These are phyloP conservation scores for Lutraria rhynchaena DNA, from an alignment of 1,140 invertebrate genomes.

Conservation along the genomic window DNA sequence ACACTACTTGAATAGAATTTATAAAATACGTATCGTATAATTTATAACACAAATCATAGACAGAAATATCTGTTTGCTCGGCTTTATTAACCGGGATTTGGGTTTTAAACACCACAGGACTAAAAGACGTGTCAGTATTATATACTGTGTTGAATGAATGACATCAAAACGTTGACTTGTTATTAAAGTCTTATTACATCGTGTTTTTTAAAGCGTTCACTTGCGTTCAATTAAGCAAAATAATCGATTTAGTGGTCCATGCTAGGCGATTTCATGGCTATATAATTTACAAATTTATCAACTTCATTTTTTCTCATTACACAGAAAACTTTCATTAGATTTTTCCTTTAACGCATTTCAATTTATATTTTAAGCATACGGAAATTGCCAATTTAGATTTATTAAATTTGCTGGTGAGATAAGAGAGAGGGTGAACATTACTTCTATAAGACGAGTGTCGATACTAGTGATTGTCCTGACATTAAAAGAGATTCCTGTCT, in stretches of 20 bases:
- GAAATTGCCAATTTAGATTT: too few relatives aligned
- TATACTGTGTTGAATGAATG: conserved; percentile 24
- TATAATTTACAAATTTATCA: conserved; percentile 11
- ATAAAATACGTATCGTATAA: conserved; percentile 35
- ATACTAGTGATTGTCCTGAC: too few relatives aligned
- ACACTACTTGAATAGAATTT: conserved; percentile 10
- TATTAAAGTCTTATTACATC: conserved; percentile 14
- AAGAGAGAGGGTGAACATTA: too few relatives aligned
- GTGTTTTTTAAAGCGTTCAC: conserved; percentile 9
- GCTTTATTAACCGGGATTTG: conserved; percentile 23
- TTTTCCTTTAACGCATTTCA: too few relatives aligned
- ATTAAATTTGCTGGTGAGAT: too few relatives aligned
- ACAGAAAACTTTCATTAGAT: not conserved
- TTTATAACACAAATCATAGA: conserved; percentile 23
- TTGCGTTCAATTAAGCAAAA: conserved; percentile 14
- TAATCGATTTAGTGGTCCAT: conserved; percentile 18
- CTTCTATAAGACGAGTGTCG: too few relatives aligned
- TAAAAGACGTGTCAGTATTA: conserved; percentile 4
- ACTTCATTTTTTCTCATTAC: conserved; percentile 10
- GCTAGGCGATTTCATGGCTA: conserved; percentile 14
- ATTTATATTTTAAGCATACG: too few relatives aligned
- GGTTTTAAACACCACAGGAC: not conserved
- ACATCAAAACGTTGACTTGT: conserved; percentile 27
- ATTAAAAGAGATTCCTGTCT: too few relatives aligned
- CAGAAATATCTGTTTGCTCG: conserved; percentile 1